Base-by-base conservation (phyloP, 2,797 vertebrate species). In the Tympanoctomys barrerae region DNA sequence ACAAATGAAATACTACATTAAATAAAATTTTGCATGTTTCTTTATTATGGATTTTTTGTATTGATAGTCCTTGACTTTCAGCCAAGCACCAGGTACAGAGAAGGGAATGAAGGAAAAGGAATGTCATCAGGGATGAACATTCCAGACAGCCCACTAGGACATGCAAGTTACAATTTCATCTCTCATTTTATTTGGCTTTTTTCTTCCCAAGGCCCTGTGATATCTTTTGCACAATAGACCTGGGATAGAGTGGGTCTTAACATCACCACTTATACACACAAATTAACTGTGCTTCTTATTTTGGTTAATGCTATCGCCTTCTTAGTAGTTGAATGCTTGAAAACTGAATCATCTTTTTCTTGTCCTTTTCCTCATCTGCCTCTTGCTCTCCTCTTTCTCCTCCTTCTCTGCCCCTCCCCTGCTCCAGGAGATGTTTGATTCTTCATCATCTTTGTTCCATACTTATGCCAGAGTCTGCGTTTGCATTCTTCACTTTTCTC, bases 1-100 rank as follows among this genome's bases (percentile, higher is more conserved):
- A 57, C 89, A 85, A 93, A 70, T 75, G 79, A 96, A 91, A 89
- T 59, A 46, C n/a, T 68, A 28, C 1, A 9, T 70, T 84, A 94
- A 92, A 89, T 42, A 52, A 87, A 49, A 52, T 66, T 66, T 62
- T 61, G 59, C 5, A 36, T n/a, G 52, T 49, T 90, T 81, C 52
- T 89, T 87, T 92, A 73, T 12, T 46, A 75, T 64, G 26, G 7
- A 88, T 13, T 26, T 96, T 42, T 83, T 62, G 4, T 75, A 57
- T 54, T 83, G 61, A 90, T 28, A 80, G 13, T 78, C 64, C 42
- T 7, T 46, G 36, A 42, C 0, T 42, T 91, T 85, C 28, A 71
- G 19, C 52, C 54, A 75, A 89, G 93, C 70, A 64, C 16, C 36
- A 31, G 33, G 3, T 57, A 22, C 13, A 26, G 31, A n/a, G 42